Evolutionary conservation across 2,888 invertebrate species (phyloP), one percentile per base, ranked within the genome.

Genomic region (Dolichomitus sp.): DNA sequence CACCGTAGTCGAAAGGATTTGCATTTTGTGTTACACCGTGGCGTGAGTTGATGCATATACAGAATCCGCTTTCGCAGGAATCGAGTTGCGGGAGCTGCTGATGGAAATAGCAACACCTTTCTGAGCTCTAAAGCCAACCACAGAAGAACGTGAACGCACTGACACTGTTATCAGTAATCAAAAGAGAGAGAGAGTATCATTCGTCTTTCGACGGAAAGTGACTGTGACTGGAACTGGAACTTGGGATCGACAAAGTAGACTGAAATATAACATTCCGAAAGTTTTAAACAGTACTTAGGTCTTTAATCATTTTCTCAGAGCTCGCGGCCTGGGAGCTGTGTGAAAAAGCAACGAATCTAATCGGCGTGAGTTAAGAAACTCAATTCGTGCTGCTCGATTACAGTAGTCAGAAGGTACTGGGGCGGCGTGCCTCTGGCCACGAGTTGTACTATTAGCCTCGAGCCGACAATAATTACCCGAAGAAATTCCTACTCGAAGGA

Each of bases 391-490:
- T 42, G 66, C 61, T 27, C 45, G 77, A 77, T 73, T 63, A 57
- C 73, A 61, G 78, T 78, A 72, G 70, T 69, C 66, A 33, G 48
- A 30, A 27, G 14, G 54, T 27, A 37, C 33, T 27, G 23, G 17
- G 48, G 40, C 23, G 17, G 45, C 45, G 65, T 14, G 70, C 72
- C 66, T 33, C 72, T 19, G 48, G 68, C 61, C 68, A 61, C 68
- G 68, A 63, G 61, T 72, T 68, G 59, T 73, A 73, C 61, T 68
- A 69, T 78, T 73, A 69, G 73, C 73, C 68, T 17, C 37, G 68
- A 81, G 77, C 76, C 72, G 48, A 40, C 68, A 65, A 76, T 80
- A 84, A 82, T 85, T 84, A 76, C 77, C 72, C 74, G 68, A 63
- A 84, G 75, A 80, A 80, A 83, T 84, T 83, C 73, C 76, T 48